Conservation (phyloP, 2,797 vertebrate species). For the Molossus alvarezi region DNA sequence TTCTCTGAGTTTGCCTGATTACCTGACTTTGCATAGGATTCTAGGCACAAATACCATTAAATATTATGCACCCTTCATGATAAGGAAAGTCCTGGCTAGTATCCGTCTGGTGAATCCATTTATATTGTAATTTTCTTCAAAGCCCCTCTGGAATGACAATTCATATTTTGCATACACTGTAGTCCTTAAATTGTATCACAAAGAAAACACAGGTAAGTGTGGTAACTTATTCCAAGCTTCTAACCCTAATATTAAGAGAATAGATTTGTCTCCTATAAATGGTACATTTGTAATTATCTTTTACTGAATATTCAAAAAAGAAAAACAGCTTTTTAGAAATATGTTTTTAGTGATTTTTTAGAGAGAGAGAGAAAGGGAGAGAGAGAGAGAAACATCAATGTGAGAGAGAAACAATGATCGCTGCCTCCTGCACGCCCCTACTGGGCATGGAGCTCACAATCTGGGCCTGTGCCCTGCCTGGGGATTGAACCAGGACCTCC, state of each 20-base stretch:
- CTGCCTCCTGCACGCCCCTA: too few species aligned
- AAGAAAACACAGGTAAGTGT: neutral
- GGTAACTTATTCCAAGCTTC: conserved; percentile 3
- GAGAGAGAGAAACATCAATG: too few species aligned
- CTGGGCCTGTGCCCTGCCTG: too few species aligned
- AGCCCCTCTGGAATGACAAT: neutral
- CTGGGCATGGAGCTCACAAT: too few species aligned
- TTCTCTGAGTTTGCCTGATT: conserved; percentile 58
- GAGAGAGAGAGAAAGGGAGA: too few species aligned
- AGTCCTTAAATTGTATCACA: neutral
- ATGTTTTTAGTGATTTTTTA: too few species aligned
- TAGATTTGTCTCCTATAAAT: neutral
- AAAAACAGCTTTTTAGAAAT: neutral
- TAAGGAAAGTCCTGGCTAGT: neutral
- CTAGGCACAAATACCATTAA: conserved; percentile 30
- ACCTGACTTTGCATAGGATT: conserved; percentile 45
- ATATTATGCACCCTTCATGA: neutral
- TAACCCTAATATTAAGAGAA: conserved; percentile 47
- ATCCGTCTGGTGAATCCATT: neutral
- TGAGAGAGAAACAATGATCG: too few species aligned
- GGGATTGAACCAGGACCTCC: too few species aligned
- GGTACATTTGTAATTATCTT: conserved; percentile 30
- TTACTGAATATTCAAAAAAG: conserved; percentile 9
- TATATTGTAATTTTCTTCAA: conserved; percentile 9
- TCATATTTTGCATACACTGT: neutral